phyloP scores from a whole-genome alignment of 1,140 invertebrate genomes.

The Drosophila guanche region DNA sequence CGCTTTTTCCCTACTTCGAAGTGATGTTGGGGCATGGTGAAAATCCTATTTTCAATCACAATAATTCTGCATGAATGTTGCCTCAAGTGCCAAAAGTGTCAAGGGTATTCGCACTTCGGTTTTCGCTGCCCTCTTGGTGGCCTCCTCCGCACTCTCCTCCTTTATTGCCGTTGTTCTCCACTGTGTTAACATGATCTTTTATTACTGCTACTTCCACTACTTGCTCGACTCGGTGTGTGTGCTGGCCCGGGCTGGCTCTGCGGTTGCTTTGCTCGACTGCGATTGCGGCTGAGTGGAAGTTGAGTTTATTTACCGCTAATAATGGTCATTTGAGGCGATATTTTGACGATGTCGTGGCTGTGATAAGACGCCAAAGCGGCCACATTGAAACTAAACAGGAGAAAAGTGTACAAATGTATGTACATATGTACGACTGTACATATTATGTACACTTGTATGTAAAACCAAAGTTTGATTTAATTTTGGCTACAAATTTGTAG shows the following conservation, averaged over 20 bases:
- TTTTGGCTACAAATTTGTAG: conserved; percentile 68
- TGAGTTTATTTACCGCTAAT: conserved; percentile 81
- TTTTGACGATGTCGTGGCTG: conserved; percentile 67
- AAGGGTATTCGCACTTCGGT: too few species aligned
- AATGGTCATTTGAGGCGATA: conserved; percentile 79
- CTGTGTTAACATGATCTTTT: conserved; percentile 80
- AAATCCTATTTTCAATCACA: too few species aligned
- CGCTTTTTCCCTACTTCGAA: conserved; percentile 3
- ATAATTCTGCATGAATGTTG: too few species aligned
- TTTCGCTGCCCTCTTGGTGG: too few species aligned
- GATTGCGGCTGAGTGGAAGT: conserved; percentile 32
- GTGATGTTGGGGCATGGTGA: not conserved
- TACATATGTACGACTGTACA: not conserved
- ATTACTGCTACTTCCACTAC: conserved; percentile 66
- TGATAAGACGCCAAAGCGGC: conserved; percentile 52
- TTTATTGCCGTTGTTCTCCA: conserved; percentile 47
- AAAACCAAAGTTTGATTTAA: conserved; percentile 47
- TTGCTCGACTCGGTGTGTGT: conserved; percentile 14
- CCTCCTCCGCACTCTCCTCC: conserved; percentile 14
- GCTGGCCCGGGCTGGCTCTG: conserved; percentile 15
- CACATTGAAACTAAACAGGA: not conserved
- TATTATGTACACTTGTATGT: conserved; percentile 20
- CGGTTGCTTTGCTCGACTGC: conserved; percentile 10
- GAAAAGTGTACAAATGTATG: not conserved
- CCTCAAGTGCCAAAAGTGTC: too few species aligned